Percentiles rank a stretch among this genome's conserved stretches.
Conservation (phyloP, 1,140 invertebrate genomes). For the Sipha flava region DNA sequence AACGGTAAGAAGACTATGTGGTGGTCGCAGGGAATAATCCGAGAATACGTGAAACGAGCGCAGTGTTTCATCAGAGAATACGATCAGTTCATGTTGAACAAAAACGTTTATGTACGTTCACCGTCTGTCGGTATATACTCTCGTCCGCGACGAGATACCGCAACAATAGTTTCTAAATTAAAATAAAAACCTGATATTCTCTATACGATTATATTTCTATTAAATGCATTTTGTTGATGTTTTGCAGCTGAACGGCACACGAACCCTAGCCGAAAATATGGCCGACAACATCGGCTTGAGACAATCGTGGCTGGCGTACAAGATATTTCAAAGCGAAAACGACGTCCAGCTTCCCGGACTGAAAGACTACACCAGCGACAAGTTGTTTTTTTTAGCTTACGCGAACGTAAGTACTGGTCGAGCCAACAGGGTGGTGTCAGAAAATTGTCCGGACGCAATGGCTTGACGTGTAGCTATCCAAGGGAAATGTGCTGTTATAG, state of each 20-base stretch:
- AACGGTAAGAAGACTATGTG: slow-evolving; percentile 65
- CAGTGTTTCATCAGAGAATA: slow-evolving; percentile 88
- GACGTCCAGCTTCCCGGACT: slow-evolving; percentile 61
- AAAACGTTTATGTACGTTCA: neutral
- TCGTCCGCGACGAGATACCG: too few relatives aligned
- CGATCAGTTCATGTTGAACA: slow-evolving; percentile 40
- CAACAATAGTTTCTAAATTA: too few relatives aligned
- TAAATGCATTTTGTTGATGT: neutral
- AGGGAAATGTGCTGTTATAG: too few relatives aligned
- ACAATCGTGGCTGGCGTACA: slow-evolving; percentile 65
- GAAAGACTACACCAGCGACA: slow-evolving; percentile 61
- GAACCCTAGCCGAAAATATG: slow-evolving; percentile 79
- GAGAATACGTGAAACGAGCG: slow-evolving; percentile 60
- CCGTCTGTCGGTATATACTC: too few relatives aligned
- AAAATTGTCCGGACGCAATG: too few relatives aligned
- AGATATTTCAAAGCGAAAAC: slow-evolving; percentile 48
- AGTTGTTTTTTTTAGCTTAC: slow-evolving; percentile 83
- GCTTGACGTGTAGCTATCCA: too few relatives aligned
- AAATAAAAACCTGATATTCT: too few relatives aligned
- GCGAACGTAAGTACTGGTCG: slow-evolving; percentile 72
- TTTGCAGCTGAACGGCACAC: slow-evolving; percentile 59
- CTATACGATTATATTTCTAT: too few relatives aligned
- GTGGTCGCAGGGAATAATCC: slow-evolving; percentile 70
- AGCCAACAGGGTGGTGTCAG: too few relatives aligned
- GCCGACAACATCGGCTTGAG: slow-evolving; percentile 82